Evolutionary conservation across 2,888 invertebrate species (phyloP).

Genomic region (Anthoptus insignis): DNA sequence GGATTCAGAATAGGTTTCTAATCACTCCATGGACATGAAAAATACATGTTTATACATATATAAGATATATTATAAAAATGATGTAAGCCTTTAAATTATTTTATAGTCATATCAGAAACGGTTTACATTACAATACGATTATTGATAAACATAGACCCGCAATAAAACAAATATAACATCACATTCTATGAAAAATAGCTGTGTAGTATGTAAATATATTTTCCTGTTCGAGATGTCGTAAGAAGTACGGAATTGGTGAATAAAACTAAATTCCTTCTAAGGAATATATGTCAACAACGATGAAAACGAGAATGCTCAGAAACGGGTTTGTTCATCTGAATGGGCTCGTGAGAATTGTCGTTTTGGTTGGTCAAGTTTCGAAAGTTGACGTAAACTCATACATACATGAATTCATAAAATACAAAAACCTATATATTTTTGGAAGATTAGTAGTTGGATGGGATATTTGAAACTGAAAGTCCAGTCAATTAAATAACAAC

Average conservation of each 20-base stretch:
- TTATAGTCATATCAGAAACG: background rate
- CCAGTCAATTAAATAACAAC: too few species aligned
- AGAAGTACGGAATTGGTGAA: background rate
- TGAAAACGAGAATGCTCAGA: slow-evolving; percentile 55
- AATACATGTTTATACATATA: too few species aligned
- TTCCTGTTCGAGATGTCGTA: slow-evolving; percentile 33
- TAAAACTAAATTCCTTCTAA: slow-evolving; percentile 9
- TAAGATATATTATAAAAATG: background rate
- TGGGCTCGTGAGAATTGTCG: slow-evolving; percentile 50
- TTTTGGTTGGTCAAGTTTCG: slow-evolving; percentile 44
- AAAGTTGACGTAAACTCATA: background rate
- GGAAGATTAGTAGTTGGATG: too few species aligned
- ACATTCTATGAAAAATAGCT: too few species aligned
- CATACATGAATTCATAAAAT: too few species aligned
- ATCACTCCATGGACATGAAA: too few species aligned
- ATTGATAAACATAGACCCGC: background rate
- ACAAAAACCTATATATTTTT: too few species aligned
- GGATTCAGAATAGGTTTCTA: too few species aligned
- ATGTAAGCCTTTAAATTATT: background rate
- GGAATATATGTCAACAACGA: slow-evolving; percentile 60
- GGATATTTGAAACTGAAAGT: too few species aligned
- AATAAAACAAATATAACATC: background rate
- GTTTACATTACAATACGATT: background rate
- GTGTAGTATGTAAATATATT: slow-evolving; percentile 10
- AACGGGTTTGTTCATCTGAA: slow-evolving; percentile 58